Evolutionary conservation across 2,113 vertebrate genomes (phyloP), one percentile per base, ranked within the genome.

Genomic region (Austrofundulus limnaeus): DNA sequence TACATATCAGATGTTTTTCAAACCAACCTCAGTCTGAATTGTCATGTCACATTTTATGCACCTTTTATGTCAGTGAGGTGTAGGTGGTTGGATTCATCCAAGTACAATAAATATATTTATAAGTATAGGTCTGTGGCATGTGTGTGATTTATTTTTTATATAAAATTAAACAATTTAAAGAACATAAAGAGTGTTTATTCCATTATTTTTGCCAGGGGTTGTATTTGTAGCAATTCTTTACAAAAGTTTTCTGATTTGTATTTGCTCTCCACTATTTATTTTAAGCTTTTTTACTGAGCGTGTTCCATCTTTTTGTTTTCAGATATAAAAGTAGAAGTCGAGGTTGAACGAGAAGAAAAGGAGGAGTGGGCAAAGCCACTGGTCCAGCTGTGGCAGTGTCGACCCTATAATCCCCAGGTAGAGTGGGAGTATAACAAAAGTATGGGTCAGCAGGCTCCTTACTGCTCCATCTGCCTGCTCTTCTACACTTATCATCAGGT

Each of bases 301-400:
- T n/a, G 16, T 21, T 54, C 3, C 17, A 4, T 21, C 2, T 7
- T n/a, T 6, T 14, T 31, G 12, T 62, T 17, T 69, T 77, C 82
- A 54, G 96, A 96, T 41, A 81, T 92, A 66, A 90, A 91, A 54
- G 60, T 89, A 42, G 92, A 94, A 42, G 86, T 92, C 56, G 92
- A 92, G 8, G 89, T 94, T 25, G 81, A 86, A 15, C 67, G 51
- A 25, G 84, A 86, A 45, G 87, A 92, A 81, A 93, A 91, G 0
- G 96, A 97, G 80, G 88, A 93, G 1, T 98, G 97, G 96, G 95
- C 96, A 38, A 96, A 94, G 70, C 93, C 96, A 0, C 89, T 98
- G 4, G 88, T 88, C 38, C 93, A 94, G 11, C 86, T 98, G 19
- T 99, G 96, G 97, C 96, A 97, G 88, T 94, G 93, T 83, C 91